Percentiles rank a stretch among this genome's conserved stretches.
These are phyloP conservation scores for Gryon sp. DNA, from an alignment of 1,140 invertebrate genomes.

Conservation along the genomic window DNA sequence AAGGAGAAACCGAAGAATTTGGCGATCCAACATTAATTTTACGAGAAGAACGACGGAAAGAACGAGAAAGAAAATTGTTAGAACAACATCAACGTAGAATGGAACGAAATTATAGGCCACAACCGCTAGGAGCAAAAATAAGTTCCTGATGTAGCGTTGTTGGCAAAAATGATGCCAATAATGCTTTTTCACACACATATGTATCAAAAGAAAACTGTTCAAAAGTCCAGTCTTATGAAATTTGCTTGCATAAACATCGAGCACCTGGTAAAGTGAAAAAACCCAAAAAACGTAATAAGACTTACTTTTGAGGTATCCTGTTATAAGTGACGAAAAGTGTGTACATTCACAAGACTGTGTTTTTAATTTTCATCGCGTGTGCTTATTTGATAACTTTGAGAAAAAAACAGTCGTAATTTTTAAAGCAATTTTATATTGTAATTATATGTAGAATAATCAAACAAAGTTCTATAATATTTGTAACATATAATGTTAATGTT, in stretches of 20 bases:
- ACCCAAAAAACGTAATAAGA: conserved; percentile 35
- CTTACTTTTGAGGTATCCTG: conserved; percentile 31
- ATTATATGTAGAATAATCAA: no score
- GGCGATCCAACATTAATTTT: conserved; percentile 75
- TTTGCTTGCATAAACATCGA: conserved; percentile 39
- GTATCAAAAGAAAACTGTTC: conserved; percentile 30
- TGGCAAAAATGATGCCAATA: neutral
- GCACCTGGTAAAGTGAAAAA: conserved; percentile 43
- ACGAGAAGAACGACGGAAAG: conserved; percentile 76
- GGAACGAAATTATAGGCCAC: conserved; percentile 73
- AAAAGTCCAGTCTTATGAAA: conserved; percentile 28
- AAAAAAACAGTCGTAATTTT: no score
- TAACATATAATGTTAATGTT: no score
- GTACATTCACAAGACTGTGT: no score
- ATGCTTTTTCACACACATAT: conserved; percentile 11
- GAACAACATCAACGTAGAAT: conserved; percentile 79
- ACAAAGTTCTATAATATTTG: no score
- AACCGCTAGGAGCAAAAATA: conserved; percentile 76
- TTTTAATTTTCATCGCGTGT: no score
- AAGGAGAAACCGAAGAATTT: conserved; percentile 78
- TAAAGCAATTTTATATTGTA: no score
- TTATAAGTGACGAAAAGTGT: no score
- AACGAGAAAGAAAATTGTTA: conserved; percentile 75
- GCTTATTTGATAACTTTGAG: no score
- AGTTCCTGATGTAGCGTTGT: conserved; percentile 70